Evolutionary conservation across 1,140 invertebrate species (phyloP), one percentile per base, ranked within the genome.

Genomic region (Nephila pilipes): DNA sequence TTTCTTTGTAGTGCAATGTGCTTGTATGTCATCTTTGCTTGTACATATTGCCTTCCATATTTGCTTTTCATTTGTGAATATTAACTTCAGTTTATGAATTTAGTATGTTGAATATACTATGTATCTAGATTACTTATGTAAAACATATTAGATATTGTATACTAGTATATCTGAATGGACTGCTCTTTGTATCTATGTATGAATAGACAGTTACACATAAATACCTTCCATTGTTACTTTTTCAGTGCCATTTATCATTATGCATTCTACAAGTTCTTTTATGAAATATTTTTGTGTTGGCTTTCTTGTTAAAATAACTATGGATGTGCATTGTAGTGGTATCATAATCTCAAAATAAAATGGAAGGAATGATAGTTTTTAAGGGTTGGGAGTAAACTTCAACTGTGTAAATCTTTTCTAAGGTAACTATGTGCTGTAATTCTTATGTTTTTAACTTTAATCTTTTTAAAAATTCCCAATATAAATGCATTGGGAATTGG

Each of bases 171-270:
- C 29, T 36, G 29, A 65, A 36, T 75, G 32, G 46, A 75, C 29
- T 75, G 29, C 69, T 75, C 29, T 75, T 25, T 65, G 25, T 65
- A 65, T 65, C 25, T 25, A 65, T 25, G 25, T 65, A 46, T 75
- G 32, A 75, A 75, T 75, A 75, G 69, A 75, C 69, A 75, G 16
- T 32, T 36, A 75, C 32, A 75, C 32, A 18, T 75, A 18, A 32
- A 32, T 20, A 32, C 0, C 58, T 22, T 75, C 14, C 69, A 75
- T 36, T 75, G 18, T 75, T 75, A 75, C 29, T 36, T 75, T 32
- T 36, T 18, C 69, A 32, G 69, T 75, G 69, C 69, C 69, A 75
- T 75, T 75, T 75, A 75, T 75, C 18, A 16, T 75, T 75, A 16
- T 36, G 69, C 69, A 75, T 75, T 75, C 69, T 75, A 29, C 18